Conservation (phyloP, 1,140 invertebrate species). For the Phenacoccus solenopsis region DNA sequence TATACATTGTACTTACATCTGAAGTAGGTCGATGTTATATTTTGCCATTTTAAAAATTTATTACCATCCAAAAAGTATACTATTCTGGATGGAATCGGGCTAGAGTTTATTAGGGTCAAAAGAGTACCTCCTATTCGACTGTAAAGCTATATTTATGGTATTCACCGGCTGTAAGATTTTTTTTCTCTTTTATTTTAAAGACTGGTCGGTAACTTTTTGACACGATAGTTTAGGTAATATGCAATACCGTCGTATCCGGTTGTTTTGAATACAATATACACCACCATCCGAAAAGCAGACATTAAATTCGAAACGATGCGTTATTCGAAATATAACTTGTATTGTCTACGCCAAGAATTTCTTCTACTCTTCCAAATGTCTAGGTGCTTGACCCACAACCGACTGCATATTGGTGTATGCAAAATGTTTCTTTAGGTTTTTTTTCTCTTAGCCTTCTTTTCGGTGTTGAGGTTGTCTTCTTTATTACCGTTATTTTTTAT, state of each 20-base stretch:
- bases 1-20: neutral
- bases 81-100: too few relatives aligned
- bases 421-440: constrained; percentile 3
- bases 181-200: neutral
- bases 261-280: constrained; percentile 3
- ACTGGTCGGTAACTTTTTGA: neutral
- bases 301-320: neutral
- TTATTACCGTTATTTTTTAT: constrained; percentile 3
- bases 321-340: constrained; percentile 3
- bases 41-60: neutral
- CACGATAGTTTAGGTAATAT: constrained; percentile 2
- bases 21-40: neutral
- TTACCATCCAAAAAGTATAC: neutral
- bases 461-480: neutral
- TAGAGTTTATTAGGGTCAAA: neutral
- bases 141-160: neutral
- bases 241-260: neutral
- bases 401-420: neutral
- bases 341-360: neutral
- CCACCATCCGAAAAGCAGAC: neutral
- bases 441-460: neutral
- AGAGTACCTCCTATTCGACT: neutral
- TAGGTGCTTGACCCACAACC: neutral
- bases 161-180: neutral
- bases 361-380: neutral